Conservation (phyloP, 2,113 vertebrate genomes). For the Cyprinodon tularosa region DNA sequence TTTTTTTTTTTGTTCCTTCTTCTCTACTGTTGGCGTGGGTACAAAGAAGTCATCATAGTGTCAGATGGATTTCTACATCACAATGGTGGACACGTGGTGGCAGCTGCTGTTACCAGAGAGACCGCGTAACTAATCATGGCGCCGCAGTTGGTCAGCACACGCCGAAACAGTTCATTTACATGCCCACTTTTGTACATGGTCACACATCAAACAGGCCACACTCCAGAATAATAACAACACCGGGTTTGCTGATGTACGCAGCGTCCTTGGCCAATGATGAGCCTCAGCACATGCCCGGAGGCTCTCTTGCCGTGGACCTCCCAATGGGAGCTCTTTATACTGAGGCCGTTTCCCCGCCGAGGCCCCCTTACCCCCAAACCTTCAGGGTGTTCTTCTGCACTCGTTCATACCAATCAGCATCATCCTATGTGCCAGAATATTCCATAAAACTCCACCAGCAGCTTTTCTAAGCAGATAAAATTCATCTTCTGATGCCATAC, state of each 20-base stretch:
- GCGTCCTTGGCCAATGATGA: constrained; percentile 47
- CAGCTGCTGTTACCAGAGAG: constrained; percentile 19
- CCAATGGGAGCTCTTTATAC: constrained; percentile 25
- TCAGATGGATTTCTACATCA: constrained; percentile 21
- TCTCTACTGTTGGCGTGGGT: constrained; percentile 7
- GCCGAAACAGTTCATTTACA: constrained; percentile 51
- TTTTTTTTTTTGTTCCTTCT: constrained; percentile 30
- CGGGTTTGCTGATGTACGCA: constrained; percentile 1
- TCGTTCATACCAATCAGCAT: constrained; percentile 39
- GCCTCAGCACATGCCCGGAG: constrained; percentile 60
- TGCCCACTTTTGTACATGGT: constrained; percentile 38
- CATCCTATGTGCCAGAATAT: constrained; percentile 26
- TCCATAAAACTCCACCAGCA: neutral
- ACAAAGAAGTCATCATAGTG: constrained; percentile 3
- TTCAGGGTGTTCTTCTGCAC: constrained; percentile 45
- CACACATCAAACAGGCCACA: constrained; percentile 42
- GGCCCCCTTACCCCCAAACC: constrained; percentile 16
- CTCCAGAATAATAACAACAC: constrained; percentile 18
- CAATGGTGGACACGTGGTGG: constrained; percentile 16
- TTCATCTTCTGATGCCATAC: neutral
- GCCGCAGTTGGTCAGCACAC: constrained; percentile 49
- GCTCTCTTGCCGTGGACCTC: constrained; percentile 42
- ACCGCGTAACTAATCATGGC: constrained; percentile 55
- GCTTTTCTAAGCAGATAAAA: neutral
- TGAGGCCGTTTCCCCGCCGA: constrained; percentile 30